Conservation (phyloP, 2,113 vertebrate species). For the Cephalopterus ornatus region DNA sequence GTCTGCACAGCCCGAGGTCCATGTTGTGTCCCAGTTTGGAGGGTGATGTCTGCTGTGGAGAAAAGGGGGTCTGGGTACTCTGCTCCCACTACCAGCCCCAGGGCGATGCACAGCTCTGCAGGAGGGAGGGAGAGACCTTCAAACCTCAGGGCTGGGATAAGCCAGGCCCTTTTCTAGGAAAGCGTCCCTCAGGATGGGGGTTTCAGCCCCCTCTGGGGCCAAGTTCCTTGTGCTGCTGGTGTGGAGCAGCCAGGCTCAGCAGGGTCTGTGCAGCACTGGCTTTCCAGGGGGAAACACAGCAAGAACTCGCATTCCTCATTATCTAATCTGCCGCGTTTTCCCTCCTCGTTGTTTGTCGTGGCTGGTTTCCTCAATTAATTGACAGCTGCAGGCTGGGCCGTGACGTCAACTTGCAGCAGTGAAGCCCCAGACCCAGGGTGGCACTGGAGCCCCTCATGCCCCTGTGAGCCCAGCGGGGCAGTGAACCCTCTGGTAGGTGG, state of each 20-base stretch:
- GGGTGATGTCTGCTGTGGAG: background rate
- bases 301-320: background rate
- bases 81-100: background rate
- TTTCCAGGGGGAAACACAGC: background rate
- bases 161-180: background rate
- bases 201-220: background rate
- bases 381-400: constrained; percentile 63
- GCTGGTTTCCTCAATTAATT: constrained; percentile 57
- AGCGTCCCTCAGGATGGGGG: rapidly evolving
- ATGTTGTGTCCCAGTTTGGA: background rate
- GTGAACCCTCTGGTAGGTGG: background rate
- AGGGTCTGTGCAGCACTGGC: background rate
- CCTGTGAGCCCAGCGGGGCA: background rate
- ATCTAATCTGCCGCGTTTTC: constrained; percentile 56
- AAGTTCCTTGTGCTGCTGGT: background rate
- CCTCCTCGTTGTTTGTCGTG: background rate
- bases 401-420: background rate
- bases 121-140: background rate
- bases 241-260: background rate
- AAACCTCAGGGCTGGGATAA: rapidly evolving
- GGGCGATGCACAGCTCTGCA: background rate
- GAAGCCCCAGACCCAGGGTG: background rate
- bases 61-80: background rate
- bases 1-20: too few species aligned
- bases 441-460: background rate